Conservation (phyloP, 2,113 vertebrate genomes). For the Triplophysa siluroides region DNA sequence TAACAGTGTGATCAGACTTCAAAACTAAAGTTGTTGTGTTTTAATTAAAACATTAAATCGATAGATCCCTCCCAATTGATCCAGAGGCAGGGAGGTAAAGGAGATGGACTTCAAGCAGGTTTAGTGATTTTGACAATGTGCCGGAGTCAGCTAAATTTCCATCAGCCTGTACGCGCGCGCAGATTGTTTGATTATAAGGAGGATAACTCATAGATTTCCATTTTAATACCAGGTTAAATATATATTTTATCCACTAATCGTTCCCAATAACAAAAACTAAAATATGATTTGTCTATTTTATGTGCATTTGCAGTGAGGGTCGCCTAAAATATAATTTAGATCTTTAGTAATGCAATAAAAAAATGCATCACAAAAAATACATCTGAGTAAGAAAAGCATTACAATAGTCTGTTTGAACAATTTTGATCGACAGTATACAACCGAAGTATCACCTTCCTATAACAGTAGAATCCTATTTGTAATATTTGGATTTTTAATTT, state of each 20-base stretch:
- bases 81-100: constrained; percentile 39
- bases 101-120: constrained; percentile 24
- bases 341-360: too few species aligned
- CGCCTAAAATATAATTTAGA: too few species aligned
- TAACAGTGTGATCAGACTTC: constrained; percentile 1
- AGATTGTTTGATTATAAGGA: background rate
- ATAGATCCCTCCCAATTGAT: constrained; percentile 50
- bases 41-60: constrained; percentile 78
- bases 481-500: too few species aligned
- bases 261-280: too few species aligned
- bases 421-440: too few species aligned
- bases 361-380: too few species aligned
- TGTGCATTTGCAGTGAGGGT: too few species aligned
- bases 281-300: too few species aligned
- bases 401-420: too few species aligned
- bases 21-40: constrained; percentile 73
- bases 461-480: too few species aligned
- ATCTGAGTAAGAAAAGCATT: too few species aligned
- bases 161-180: background rate
- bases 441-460: too few species aligned
- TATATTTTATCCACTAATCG: background rate
- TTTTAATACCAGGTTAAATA: background rate
- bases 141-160: constrained; percentile 50
- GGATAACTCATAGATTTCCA: background rate
- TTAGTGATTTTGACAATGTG: constrained; percentile 25